phyloP scores from a whole-genome alignment of 1,140 invertebrate species.

The Periplaneta americana region DNA sequence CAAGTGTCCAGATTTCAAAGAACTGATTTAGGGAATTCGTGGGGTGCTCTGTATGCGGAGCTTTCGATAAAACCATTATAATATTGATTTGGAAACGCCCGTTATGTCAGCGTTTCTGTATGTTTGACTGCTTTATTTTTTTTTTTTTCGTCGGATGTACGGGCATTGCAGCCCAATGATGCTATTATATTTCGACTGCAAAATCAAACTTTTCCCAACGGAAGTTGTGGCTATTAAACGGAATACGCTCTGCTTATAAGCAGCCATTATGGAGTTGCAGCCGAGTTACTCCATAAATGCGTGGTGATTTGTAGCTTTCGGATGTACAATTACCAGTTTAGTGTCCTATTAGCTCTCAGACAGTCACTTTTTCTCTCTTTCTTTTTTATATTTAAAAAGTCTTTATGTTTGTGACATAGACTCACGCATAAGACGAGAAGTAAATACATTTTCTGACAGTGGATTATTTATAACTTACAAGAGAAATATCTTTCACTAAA shows the following conservation, averaged over 20 bases:
- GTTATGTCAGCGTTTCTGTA: neutral
- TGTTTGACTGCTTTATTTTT: too few relatives aligned
- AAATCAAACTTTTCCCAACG: neutral
- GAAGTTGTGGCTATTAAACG: neutral
- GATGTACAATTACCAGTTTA: neutral
- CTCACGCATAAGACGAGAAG: too few relatives aligned
- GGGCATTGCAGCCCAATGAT: neutral
- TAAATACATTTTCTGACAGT: too few relatives aligned
- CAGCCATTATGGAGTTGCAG: neutral
- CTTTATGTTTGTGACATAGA: too few relatives aligned
- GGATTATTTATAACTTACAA: too few relatives aligned
- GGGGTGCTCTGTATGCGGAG: too few relatives aligned
- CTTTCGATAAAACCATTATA: too few relatives aligned
- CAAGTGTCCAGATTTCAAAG: too few relatives aligned
- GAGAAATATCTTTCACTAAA: too few relatives aligned
- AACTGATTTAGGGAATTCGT: too few relatives aligned
- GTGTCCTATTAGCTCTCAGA: neutral
- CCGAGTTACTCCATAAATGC: neutral
- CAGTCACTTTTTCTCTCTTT: too few relatives aligned
- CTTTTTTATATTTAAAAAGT: too few relatives aligned
- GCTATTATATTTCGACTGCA: neutral
- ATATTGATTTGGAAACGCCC: neutral
- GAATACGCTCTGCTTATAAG: neutral
- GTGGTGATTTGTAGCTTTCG: neutral
- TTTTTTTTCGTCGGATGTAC: neutral